Base-by-base conservation (phyloP, 2,888 invertebrate species). In the Aromia moschata region DNA sequence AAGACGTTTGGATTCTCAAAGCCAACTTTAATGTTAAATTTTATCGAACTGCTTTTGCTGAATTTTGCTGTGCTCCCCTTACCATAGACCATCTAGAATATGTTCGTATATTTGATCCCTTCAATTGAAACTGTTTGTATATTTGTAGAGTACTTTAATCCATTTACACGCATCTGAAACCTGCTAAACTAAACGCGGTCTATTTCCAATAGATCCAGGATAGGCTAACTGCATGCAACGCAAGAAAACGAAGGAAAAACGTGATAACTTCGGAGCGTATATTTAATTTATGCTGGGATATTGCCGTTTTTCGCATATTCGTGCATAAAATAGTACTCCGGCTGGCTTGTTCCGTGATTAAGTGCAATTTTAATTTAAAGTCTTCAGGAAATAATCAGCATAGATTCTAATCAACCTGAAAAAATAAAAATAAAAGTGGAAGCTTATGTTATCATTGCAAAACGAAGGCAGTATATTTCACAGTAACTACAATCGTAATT, bases 341-440 rank as follows among this genome's bases (percentile, higher is more conserved):
- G 53, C 56, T 49, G 56, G 41, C 45, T 62, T 44, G 51, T 63
- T 70, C 51, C 73, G 73, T 73, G 73, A 68, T 71, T 65, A 60
- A 60, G 38, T 58, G 69, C 67, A 66, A 68, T 72, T 72, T 69
- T 61, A 58, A 70, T 71, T 73, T 70, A 69, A 72, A 71, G 69
- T 70, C 70, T 70, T 58, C 72, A 72, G 72, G 73, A 73, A 71
- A 70, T 72, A 72, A 73, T 73, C 70, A 70, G 54, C 71, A 70
- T 72, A 71, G 72, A 73, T 73, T 70, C 55, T 59, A 70, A 73
- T 73, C 70, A 44, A 25, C 38, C 20, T 38, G 54, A 58, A 51
- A 41, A 49, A n/a, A n/a, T n/a, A n/a, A n/a, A 61, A 51, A 52
- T 10, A n/a, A 15, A 14, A 4, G n/a, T 46, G 4, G 15, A 15